Conservation (phyloP, 2,113 vertebrate genomes). For the Phyllopteryx taeniolatus region DNA sequence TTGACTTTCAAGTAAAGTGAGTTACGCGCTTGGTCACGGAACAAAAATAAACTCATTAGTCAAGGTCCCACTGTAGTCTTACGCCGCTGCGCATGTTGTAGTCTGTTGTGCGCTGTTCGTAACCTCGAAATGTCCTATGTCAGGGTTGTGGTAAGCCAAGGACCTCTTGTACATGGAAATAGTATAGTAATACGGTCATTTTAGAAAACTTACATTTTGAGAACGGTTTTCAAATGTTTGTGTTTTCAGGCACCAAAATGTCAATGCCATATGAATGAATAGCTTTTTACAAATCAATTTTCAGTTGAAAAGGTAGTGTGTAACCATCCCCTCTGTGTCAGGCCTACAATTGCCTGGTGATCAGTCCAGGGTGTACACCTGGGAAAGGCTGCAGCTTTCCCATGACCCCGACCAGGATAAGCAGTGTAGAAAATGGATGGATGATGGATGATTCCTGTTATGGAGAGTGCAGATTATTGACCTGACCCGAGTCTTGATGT, state of each 20-base stretch:
- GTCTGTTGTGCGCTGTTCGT: too few species aligned
- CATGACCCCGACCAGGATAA: background rate
- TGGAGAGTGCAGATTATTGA: conserved; percentile 5
- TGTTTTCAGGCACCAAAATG: background rate
- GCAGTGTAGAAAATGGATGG: conserved; percentile 2
- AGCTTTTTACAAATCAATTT: too few species aligned
- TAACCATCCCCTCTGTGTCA: background rate
- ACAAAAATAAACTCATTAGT: too few species aligned
- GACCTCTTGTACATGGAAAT: too few species aligned
- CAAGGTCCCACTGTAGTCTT: too few species aligned
- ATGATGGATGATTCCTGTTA: conserved; percentile 7
- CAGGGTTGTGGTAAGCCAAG: too few species aligned
- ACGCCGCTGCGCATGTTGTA: too few species aligned
- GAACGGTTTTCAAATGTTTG: background rate
- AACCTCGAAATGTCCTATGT: too few species aligned
- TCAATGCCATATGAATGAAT: background rate
- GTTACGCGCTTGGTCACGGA: too few species aligned
- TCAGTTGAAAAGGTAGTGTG: background rate
- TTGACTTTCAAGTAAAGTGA: too few species aligned
- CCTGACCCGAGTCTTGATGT: conserved; percentile 3
- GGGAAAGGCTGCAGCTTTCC: background rate
- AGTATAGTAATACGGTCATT: too few species aligned
- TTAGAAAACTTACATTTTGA: too few species aligned
- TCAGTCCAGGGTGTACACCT: background rate
- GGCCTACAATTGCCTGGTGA: background rate